A percentile compares a stretch with the other conserved stretches of the same genome.
phyloP scores from a whole-genome alignment of 2,797 vertebrate species.

The Dermochelys coriacea region DNA sequence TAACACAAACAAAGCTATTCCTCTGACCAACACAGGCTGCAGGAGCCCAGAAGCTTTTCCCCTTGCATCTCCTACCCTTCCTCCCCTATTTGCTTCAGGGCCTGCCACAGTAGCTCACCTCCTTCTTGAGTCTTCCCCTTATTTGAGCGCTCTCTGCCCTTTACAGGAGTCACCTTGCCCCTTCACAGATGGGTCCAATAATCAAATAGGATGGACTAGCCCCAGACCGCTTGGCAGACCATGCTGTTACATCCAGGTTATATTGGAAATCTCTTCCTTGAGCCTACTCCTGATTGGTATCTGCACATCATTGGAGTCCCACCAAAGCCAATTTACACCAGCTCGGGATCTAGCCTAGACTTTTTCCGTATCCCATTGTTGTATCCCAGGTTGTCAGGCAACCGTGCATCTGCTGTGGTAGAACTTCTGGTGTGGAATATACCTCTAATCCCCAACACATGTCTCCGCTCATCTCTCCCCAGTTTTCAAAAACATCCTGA shows the following conservation, averaged over 20 bases:
- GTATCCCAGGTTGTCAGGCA: neutral
- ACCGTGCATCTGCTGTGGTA: neutral
- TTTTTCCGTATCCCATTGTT: neutral
- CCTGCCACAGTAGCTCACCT: neutral
- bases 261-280: rapidly evolving
- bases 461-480: neutral
- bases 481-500: neutral
- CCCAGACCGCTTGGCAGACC: neutral
- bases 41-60: neutral
- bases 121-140: neutral
- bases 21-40: neutral
- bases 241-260: neutral
- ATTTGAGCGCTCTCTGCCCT: neutral
- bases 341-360: neutral
- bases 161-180: neutral
- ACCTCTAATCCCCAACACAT: neutral
- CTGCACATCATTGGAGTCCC: neutral
- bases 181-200: neutral
- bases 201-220: neutral
- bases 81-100: neutral
- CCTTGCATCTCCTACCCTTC: neutral
- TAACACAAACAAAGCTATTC: neutral
- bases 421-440: neutral
- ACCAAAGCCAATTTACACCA: neutral
- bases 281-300: rapidly evolving